Evolutionary conservation across 1,140 invertebrate genomes (phyloP), one percentile per base, ranked within the genome.

Genomic region (Drosophila burlai): DNA sequence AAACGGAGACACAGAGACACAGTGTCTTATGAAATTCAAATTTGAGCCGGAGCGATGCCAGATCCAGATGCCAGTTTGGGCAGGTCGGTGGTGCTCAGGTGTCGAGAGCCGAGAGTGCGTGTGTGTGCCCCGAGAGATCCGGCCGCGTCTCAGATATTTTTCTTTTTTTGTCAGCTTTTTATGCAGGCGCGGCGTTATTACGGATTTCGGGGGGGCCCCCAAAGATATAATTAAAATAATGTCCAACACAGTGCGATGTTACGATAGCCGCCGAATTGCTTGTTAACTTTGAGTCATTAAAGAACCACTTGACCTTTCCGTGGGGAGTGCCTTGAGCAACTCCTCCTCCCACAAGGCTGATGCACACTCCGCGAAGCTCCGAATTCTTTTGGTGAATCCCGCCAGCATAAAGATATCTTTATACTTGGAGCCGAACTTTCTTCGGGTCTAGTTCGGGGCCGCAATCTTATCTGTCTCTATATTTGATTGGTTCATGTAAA

Each of bases 21-120:
- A 67, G 46, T 67, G 67, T 67, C 52, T 66, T 43, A 55, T 59
- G 50, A 52, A 75, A 64, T 65, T 47, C 50, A 36, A 78, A 83
- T 65, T 63, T 66, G 8, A 55, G 52, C 15, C 21, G 15, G 34
- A 55, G 52, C 52, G 52, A 38, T 55, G 52, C 34, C 52, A 55
- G 71, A 79, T 63, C 75, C 62, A 65, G 81, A 82, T 89, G 80
- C 83, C 80, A 89, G 64, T 50, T 60, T 72, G n/a, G 54, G 67
- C 66, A 34, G 50, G 65, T 40, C 61, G 61, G 34, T 36, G 34
- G 3, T 34, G 34, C 24, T 45, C 31, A 67, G 65, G 65, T 73
- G 36, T 72, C 58, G 62, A 60, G 64, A 49, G 62, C 66, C 65
- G 67, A 46, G 64, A 71, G 46, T 71, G 67, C 67, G 67, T 71